Base-by-base conservation (phyloP, 1,140 invertebrate species). In the Neodiprion lecontei region DNA sequence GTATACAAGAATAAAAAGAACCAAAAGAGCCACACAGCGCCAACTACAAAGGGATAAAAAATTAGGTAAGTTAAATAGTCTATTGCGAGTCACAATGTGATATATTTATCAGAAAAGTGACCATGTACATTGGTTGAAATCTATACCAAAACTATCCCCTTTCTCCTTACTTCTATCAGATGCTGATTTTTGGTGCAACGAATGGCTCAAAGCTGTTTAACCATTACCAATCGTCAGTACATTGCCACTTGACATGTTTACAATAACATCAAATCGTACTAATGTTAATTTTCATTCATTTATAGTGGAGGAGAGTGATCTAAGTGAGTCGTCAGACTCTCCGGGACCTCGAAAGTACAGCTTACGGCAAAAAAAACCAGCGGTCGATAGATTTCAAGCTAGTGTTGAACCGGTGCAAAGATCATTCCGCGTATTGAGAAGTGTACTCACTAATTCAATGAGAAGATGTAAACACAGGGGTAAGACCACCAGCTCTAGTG, bases 1-100 rank as follows among this genome's bases (percentile, higher is more conserved):
- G 90, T 92, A 92, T 74, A 91, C 91, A 17, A 82, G 90, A 76
- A 90, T 92, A 9, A 92, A 92, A 77, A 83, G 91, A 75, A 88
- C 89, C 21, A 85, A 89, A 76, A 86, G 90, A 76, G 83, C 82
- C 48, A 82, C 87, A 1, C 87, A 88, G 74, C 82, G 86, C 76
- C 86, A 89, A 79, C 74, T 87, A 74, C 83, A 86, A 70, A 83
- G 87, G 71, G 81, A 85, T 76, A 84, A 87, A 74, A 82, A 86
- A 79, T 75, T 87, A 78, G 82, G 79, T 87, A 81, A 70, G 67
- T 66, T 9, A 14, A 48, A 65, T 69, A 28, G 75, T 74, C 47
- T 72, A 53, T 69, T 65, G 21, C 67, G 11, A 23, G 71, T 21
- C 14, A 47, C 61, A 67, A 12, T 21, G 48, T 66, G 2, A 61